Conservation (phyloP, 2,888 invertebrate genomes). For the Catocala sponsa region DNA sequence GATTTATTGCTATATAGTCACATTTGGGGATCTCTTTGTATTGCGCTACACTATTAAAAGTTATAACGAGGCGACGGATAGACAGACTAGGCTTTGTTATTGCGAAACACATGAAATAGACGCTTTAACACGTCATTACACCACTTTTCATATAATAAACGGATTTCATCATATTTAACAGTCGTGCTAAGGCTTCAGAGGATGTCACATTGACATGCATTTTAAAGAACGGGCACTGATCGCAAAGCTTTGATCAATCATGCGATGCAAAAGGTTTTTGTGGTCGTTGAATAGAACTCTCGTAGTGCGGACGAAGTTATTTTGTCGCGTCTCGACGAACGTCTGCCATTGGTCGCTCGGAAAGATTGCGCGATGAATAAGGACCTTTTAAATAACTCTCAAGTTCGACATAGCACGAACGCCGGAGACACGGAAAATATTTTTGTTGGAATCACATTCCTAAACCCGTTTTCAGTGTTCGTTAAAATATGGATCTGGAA, state of each 20-base stretch:
- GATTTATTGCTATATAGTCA: slow-evolving; percentile 56
- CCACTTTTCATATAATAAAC: slow-evolving; percentile 16
- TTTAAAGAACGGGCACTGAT: slow-evolving; percentile 71
- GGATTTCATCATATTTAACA: slow-evolving; percentile 31
- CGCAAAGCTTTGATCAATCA: slow-evolving; percentile 85
- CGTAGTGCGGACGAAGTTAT: slow-evolving; percentile 73
- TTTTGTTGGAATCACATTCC: slow-evolving; percentile 55
- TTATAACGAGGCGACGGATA: slow-evolving; percentile 74
- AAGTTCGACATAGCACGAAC: slow-evolving; percentile 59
- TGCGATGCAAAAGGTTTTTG: slow-evolving; percentile 81
- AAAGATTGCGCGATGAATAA: slow-evolving; percentile 76
- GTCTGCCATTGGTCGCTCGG: slow-evolving; percentile 70
- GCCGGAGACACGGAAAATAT: slow-evolving; percentile 58
- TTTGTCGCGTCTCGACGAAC: slow-evolving; percentile 70
- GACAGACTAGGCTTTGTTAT: slow-evolving; percentile 55
- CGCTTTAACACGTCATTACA: slow-evolving; percentile 50
- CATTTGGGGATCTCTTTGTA: slow-evolving; percentile 72
- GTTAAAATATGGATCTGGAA: slow-evolving; percentile 5
- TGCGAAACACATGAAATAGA: slow-evolving; percentile 57
- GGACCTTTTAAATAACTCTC: slow-evolving; percentile 73
- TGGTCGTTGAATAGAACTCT: slow-evolving; percentile 77
- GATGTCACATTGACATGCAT: slow-evolving; percentile 64
- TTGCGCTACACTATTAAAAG: slow-evolving; percentile 76
- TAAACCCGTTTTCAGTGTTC: slow-evolving; percentile 32
- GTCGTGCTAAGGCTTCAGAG: slow-evolving; percentile 30